phyloP scores from a whole-genome alignment of 2,888 invertebrate species.

The Vesta saturnalis region DNA sequence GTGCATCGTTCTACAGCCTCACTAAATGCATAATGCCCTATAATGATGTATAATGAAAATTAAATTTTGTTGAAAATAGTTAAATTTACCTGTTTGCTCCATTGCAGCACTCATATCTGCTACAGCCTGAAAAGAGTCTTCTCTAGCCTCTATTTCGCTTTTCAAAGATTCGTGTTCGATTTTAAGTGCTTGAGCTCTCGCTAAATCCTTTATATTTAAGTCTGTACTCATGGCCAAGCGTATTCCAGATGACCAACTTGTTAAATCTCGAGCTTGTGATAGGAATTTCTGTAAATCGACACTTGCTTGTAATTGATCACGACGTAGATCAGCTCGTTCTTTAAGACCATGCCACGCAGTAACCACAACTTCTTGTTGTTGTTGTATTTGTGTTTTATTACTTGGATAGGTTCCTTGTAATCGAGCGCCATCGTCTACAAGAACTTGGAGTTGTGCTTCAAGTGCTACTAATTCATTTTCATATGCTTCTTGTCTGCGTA shows the following conservation, averaged over 20 bases:
- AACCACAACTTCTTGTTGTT: slow-evolving; percentile 86
- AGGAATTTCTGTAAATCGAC: slow-evolving; percentile 90
- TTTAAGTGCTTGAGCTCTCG: slow-evolving; percentile 81
- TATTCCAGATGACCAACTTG: slow-evolving; percentile 86
- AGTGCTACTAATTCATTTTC: slow-evolving; percentile 93
- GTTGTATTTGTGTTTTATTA: slow-evolving; percentile 89
- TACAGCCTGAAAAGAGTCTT: slow-evolving; percentile 79
- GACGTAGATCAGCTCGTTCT: slow-evolving; percentile 81
- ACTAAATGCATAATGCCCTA: slow-evolving; percentile 78
- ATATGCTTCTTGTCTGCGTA: slow-evolving; percentile 90
- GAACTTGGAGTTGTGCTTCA: slow-evolving; percentile 88
- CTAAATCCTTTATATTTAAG: slow-evolving; percentile 84
- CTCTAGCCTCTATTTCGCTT: slow-evolving; percentile 89
- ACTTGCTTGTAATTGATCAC: slow-evolving; percentile 85
- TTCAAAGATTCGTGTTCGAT: slow-evolving; percentile 85
- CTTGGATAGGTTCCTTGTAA: slow-evolving; percentile 89
- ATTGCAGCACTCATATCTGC: slow-evolving; percentile 83
- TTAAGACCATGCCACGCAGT: slow-evolving; percentile 87
- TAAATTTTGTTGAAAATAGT: background rate
- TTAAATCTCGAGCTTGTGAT: slow-evolving; percentile 84
- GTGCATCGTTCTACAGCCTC: slow-evolving; percentile 84
- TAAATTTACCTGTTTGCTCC: slow-evolving; percentile 74
- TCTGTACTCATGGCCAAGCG: slow-evolving; percentile 81
- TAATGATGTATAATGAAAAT: slow-evolving; percentile 1
- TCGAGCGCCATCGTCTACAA: slow-evolving; percentile 92